phyloP scores from a whole-genome alignment of 2,113 vertebrate species.

The Chaetodon trifascialis region DNA sequence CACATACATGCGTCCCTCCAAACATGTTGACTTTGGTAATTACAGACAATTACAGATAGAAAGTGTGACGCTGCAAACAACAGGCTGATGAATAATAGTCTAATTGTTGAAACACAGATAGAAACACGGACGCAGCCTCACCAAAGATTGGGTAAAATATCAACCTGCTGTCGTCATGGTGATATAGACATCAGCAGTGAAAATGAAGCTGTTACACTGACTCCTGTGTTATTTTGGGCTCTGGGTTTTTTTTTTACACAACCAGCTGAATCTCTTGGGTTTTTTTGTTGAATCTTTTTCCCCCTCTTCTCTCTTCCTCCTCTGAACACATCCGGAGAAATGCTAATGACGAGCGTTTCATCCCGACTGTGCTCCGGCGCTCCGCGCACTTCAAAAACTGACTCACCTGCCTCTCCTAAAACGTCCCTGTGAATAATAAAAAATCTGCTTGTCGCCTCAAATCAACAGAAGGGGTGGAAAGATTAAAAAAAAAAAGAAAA shows the following conservation, averaged over 20 bases:
- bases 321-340: constrained; percentile 75
- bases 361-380: constrained; percentile 50
- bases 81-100: constrained; percentile 32
- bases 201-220: constrained; percentile 56
- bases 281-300: constrained; percentile 44
- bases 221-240: constrained; percentile 66
- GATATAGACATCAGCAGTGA: constrained; percentile 62
- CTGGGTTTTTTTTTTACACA: constrained; percentile 41
- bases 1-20: neutral
- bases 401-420: constrained; percentile 67
- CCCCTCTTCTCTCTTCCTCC: constrained; percentile 33
- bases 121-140: neutral
- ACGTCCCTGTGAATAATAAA: constrained; percentile 64
- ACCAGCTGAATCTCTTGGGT: constrained; percentile 56
- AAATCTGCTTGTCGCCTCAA: constrained; percentile 32
- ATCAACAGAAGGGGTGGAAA: constrained; percentile 14
- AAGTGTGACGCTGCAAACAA: constrained; percentile 10
- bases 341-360: constrained; percentile 76
- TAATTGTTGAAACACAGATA: neutral
- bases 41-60: neutral
- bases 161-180: constrained; percentile 67
- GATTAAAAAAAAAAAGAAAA: neutral
- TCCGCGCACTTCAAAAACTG: constrained; percentile 55
- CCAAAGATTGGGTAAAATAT: constrained; percentile 36
- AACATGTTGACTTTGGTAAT: neutral